Conservation (phyloP, 2,888 invertebrate species). For the Brenthis ino region DNA sequence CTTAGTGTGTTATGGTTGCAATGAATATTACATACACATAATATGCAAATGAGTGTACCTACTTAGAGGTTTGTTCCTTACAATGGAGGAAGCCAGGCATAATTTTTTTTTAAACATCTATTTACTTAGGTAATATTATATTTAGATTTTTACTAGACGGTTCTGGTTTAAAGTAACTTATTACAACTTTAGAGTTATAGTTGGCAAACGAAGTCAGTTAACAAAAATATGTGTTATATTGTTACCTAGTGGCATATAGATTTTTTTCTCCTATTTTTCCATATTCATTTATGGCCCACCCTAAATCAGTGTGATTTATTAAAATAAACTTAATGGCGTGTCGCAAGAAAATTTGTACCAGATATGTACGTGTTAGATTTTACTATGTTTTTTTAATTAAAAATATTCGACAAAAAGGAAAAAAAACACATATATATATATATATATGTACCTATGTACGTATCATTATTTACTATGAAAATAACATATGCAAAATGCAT, state of each 20-base stretch:
- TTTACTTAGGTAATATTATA: no score
- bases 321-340: constrained; percentile 16
- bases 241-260: neutral
- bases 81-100: neutral
- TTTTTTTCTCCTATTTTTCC: constrained; percentile 1
- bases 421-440: no score
- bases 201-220: no score
- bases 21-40: constrained; percentile 56
- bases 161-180: no score
- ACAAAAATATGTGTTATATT: no score
- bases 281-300: constrained; percentile 31
- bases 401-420: no score
- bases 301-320: constrained; percentile 34
- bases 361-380: neutral
- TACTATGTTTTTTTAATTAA: no score
- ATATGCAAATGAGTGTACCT: constrained; percentile 71
- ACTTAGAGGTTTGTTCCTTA: constrained; percentile 54
- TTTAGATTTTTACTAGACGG: no score
- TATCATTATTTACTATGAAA: no score
- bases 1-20: constrained; percentile 42
- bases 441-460: no score
- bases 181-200: no score
- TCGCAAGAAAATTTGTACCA: constrained; percentile 10
- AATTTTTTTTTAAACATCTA: neutral
- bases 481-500: no score